Base-by-base conservation (phyloP, 2,888 invertebrate species). In the Harpagoxenus sublaevis region DNA sequence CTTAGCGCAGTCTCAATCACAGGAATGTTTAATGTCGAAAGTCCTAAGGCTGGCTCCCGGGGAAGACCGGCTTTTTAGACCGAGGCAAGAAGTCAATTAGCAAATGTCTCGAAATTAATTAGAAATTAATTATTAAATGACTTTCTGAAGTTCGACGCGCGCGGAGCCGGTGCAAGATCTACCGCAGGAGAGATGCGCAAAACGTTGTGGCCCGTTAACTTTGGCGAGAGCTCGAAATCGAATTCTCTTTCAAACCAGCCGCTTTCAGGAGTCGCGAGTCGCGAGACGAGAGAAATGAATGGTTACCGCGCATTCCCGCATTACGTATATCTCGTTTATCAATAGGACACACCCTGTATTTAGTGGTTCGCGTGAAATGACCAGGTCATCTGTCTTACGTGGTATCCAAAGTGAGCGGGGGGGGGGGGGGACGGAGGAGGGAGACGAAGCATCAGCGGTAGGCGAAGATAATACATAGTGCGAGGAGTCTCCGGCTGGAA, bases 261-360 rank as follows among this genome's bases (percentile, higher is more conserved):
- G n/a, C 23, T 12, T 23, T 35, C 31, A 15, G 18, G n/a, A 75
- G n/a, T 51, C 51, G n/a, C 60, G 28, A 35, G 35, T 23, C 4
- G 6, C 4, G 5, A 35, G 35, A 4, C 23, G 2, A 18, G 51
- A 48, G 48, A 48, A 48, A 73, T 15, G 39, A 45, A n/a, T 28
- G 18, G 23, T 79, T 71, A 28, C 23, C 57, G 15, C 28, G 55
- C 68, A 15, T 23, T 45, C 23, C 35, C 35, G n/a, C 15, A 66
- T 51, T 12, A 57, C 15, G 55, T 15, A n/a, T 6, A n/a, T 6
- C 12, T 15, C n/a, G 31, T 48, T 48, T 39, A 81, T 81, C 48
- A 35, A 78, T 45, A 78, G 55, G 70, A 73, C 39, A 60, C 79
- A 81, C 79, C 74, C 73, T 73, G 28, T 60, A 81, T 60, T 48